These are phyloP conservation scores for Drosophila neonasuta DNA, from an alignment of 2,888 invertebrate species.

Conservation along the genomic window DNA sequence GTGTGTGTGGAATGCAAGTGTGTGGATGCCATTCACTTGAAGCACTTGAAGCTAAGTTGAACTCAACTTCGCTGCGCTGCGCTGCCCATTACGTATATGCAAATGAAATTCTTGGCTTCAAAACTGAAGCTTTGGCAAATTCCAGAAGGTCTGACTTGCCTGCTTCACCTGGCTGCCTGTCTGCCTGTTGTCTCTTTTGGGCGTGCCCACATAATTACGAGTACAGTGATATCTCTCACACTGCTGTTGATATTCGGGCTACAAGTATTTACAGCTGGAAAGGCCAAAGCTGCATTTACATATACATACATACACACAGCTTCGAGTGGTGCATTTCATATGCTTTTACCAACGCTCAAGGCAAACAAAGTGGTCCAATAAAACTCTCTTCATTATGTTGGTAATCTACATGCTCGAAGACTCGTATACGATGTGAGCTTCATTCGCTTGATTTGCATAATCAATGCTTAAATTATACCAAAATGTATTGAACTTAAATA, in stretches of 20 bases:
- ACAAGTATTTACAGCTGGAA: conserved; percentile 6
- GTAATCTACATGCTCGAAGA: neutral
- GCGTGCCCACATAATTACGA: conserved; percentile 31
- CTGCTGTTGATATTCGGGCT: neutral
- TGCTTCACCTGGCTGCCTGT: neutral
- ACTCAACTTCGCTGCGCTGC: neutral
- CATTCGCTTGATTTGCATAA: neutral
- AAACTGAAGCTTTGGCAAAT: conserved; percentile 45
- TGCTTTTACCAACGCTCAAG: conserved; percentile 6
- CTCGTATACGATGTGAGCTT: neutral
- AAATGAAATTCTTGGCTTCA: conserved; percentile 47
- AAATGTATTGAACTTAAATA: conserved; percentile 2
- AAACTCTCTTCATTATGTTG: conserved; percentile 8
- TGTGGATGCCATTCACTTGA: conserved; percentile 39
- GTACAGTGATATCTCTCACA: conserved; percentile 6
- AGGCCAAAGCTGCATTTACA: neutral
- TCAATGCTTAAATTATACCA: conserved; percentile 8
- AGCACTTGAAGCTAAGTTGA: conserved; percentile 8
- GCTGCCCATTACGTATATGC: conserved; percentile 36
- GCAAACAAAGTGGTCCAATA: neutral
- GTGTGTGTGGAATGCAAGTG: conserved; percentile 38
- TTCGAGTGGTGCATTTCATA: neutral
- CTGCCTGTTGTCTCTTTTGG: conserved; percentile 21
- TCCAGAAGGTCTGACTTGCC: conserved; percentile 55
- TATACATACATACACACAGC: neutral